Percentiles rank a stretch among this genome's conserved stretches.
These are phyloP conservation scores for Peromyscus maniculatus DNA, from an alignment of 2,113 vertebrate species.

Conservation along the genomic window DNA sequence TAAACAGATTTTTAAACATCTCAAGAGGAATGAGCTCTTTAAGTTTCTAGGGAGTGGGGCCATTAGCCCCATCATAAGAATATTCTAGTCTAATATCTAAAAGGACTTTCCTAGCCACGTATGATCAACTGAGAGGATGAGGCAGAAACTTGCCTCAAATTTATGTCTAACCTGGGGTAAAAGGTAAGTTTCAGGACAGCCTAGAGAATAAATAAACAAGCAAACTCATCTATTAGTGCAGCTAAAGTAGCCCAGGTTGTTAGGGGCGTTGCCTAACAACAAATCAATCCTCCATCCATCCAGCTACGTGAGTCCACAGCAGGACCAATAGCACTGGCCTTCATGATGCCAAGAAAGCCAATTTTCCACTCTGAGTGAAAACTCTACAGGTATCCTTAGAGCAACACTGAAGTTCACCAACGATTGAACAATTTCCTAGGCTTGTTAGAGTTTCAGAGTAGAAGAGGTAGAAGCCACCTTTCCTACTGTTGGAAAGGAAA, in stretches of 20 bases:
- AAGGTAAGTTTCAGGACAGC: neutral
- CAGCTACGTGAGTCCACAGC: neutral
- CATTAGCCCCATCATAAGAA: neutral
- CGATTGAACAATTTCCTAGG: neutral
- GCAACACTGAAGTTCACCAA: neutral
- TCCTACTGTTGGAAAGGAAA: neutral
- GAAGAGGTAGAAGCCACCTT: neutral
- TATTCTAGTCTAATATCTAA: neutral
- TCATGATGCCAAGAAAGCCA: constrained; percentile 2
- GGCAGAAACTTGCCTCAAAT: neutral
- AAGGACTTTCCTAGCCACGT: neutral
- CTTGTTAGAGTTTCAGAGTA: neutral
- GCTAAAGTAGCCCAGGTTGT: neutral
- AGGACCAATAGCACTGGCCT: neutral
- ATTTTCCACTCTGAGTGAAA: constrained; percentile 38
- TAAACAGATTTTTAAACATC: constrained; percentile 5
- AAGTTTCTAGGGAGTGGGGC: neutral
- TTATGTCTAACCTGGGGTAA: neutral
- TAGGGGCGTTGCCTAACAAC: neutral
- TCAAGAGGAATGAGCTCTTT: neutral
- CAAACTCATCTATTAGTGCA: neutral
- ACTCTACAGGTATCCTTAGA: neutral
- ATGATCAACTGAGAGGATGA: neutral
- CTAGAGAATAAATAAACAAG: neutral
- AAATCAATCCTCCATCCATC: neutral